phyloP scores from a whole-genome alignment of 64 coral and sea anemone genomes.

The Platygyra sinensis region DNA sequence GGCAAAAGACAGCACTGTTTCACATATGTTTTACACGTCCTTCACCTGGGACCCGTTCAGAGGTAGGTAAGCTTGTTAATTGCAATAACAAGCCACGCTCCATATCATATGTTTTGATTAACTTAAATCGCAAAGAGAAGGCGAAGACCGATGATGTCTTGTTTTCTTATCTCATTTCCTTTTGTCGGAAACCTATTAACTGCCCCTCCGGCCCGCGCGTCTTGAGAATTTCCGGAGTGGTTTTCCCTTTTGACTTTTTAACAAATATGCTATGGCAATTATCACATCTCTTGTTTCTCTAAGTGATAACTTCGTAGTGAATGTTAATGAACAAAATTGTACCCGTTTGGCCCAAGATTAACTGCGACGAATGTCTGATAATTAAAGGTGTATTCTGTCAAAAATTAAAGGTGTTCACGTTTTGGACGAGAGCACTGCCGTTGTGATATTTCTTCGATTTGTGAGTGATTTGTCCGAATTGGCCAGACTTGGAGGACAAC shows the following conservation, averaged over 20 bases:
- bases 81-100: background rate
- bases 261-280: background rate
- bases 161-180: background rate
- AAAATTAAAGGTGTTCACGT: background rate
- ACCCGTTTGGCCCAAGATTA: background rate
- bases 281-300: background rate
- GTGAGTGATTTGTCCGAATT: background rate
- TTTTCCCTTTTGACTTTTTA: background rate
- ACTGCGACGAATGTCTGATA: background rate
- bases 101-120: background rate
- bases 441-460: too few species aligned
- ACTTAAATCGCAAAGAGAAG: background rate
- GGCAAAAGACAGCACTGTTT: slow-evolving; percentile 12
- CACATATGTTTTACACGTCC: slow-evolving; percentile 6
- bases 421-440: too few species aligned
- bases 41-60: slow-evolving; percentile 25
- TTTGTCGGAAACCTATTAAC: background rate
- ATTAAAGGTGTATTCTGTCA: background rate
- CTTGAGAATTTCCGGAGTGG: slow-evolving; percentile 9
- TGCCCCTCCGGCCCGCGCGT: background rate
- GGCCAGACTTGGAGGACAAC: background rate
- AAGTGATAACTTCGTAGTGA: background rate
- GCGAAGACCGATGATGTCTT: background rate
- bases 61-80: slow-evolving; percentile 13
- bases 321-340: background rate